Evolutionary conservation across 2,113 vertebrate species (phyloP), one percentile per base, ranked within the genome.

Genomic region (Amphiprion percula): DNA sequence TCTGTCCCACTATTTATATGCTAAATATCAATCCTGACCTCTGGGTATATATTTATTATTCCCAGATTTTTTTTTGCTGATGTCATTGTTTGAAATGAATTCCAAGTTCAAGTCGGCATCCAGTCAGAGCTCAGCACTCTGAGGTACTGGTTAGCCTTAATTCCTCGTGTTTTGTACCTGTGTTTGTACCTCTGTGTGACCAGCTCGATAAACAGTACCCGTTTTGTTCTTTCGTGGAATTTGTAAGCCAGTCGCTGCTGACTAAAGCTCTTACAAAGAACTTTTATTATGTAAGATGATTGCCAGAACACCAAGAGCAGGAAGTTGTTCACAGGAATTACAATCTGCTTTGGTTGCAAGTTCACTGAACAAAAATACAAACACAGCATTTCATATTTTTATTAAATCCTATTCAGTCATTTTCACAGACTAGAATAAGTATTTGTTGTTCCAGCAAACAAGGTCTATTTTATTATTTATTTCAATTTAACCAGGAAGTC

Each of bases 261-360:
- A 85, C 23, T 68, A 50, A 81, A 28, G 24, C 17, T 58, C 62
- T 75, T 81, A 23, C 3, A 47, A 47, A 21, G 61, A 65, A n/a
- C 69, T 74, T 52, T 5, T 46, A 10, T 87, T 87, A 70, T 33
- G 4, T 80, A 91, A 90, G 69, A 67, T 8, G 82, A 85, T 76
- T 79, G 21, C 17, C 44, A 54, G 58, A 39, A 56, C 46, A 58
- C 1, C 4, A 37, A 50, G 15, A 46, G 28, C 24, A 21, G 64
- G 41, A 80, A 75, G 24, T 77, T 54, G 5, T 58, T 21, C 6
- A 10, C 19, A 44, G 52, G 54, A 39, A 67, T 72, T 46, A 19
- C n/a, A 50, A 6, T n/a, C 28, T 56, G 41, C 39, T 68, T 26
- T 37, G 37, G 37, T 58, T 65, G 16, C 49, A 53, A 28, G 26